Conservation (phyloP, 2,888 invertebrate species). For the Stegophylla sp. region DNA sequence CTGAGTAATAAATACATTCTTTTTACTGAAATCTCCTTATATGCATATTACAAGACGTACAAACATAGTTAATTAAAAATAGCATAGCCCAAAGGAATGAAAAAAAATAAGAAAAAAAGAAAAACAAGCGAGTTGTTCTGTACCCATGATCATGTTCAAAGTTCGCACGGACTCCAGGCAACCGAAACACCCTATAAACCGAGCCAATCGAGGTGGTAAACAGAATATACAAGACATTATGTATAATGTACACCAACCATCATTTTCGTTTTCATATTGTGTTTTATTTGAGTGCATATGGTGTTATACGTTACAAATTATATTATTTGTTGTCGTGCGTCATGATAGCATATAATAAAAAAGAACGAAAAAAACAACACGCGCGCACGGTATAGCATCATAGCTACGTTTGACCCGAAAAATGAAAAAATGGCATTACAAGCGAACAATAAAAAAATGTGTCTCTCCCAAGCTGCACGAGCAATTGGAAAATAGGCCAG, state of each 20-base stretch:
- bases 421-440: background rate
- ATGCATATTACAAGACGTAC: too few species aligned
- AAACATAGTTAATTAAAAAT: too few species aligned
- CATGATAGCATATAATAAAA: background rate
- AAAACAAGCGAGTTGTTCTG: constrained; percentile 2
- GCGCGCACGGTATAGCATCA: background rate
- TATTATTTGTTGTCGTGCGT: background rate
- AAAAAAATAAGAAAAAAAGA: too few species aligned
- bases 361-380: background rate
- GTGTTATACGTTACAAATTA: background rate
- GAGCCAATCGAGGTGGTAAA: background rate
- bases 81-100: background rate
- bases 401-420: background rate
- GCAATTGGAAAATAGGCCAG: too few species aligned
- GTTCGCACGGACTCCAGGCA: background rate
- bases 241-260: background rate
- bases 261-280: background rate
- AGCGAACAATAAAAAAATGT: too few species aligned
- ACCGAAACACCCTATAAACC: background rate
- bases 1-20: too few species aligned
- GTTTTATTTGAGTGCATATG: background rate
- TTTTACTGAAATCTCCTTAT: too few species aligned
- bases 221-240: too few species aligned
- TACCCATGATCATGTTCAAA: too few species aligned
- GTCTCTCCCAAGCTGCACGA: too few species aligned